phyloP scores from a whole-genome alignment of 2,888 invertebrate genomes.

The Tetheella fluctuosa region DNA sequence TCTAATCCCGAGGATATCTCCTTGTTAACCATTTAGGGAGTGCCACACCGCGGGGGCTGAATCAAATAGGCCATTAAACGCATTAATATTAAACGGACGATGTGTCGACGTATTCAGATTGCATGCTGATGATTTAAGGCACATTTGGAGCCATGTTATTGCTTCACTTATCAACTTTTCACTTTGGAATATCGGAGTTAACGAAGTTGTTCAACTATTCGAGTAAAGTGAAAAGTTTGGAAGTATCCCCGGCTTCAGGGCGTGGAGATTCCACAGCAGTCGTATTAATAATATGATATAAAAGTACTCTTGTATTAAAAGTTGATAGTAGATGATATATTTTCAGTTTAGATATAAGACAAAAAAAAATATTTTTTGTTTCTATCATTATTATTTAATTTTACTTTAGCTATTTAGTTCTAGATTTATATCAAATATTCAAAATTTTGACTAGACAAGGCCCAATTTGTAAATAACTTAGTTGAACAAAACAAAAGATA shows the following conservation, averaged over 20 bases:
- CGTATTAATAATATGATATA: background rate
- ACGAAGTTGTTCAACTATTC: conserved; percentile 45
- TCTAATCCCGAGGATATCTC: conserved; percentile 45
- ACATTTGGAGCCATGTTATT: conserved; percentile 20
- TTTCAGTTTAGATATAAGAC: no score
- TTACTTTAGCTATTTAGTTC: no score
- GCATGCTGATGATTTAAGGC: conserved; percentile 23
- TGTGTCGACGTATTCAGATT: conserved; percentile 12
- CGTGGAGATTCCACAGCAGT: conserved; percentile 7
- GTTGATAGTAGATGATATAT: no score
- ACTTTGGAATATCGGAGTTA: conserved; percentile 37
- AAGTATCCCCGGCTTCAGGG: conserved; percentile 29
- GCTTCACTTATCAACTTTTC: conserved; percentile 42
- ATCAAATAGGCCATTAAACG: conserved; percentile 44
- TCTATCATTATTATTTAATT: no score
- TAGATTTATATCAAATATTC: no score
- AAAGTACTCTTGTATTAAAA: background rate
- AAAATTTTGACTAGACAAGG: no score
- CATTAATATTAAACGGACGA: conserved; percentile 61
- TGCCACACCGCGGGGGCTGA: conserved; percentile 43
- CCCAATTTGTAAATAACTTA: no score
- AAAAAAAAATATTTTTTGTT: no score
- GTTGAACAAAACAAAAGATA: no score
- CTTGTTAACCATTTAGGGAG: conserved; percentile 14
- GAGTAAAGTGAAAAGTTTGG: conserved; percentile 46